Evolutionary conservation across 1,140 invertebrate species (phyloP), one percentile per base, ranked within the genome.

Genomic region (Pseudobourletiella spinata): DNA sequence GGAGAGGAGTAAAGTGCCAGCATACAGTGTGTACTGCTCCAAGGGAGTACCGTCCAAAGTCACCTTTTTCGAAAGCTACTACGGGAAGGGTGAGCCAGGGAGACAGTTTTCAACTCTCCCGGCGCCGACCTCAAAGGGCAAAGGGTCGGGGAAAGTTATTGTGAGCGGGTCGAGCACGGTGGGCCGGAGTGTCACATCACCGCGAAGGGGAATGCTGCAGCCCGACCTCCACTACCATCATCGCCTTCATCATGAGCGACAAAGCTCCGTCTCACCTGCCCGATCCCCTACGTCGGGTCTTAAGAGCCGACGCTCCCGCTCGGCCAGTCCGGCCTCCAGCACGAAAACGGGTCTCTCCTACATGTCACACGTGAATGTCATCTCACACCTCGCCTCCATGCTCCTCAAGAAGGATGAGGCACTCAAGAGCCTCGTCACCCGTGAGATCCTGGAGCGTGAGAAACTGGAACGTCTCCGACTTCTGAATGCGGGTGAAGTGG

Each of bases 341-440:
- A n/a, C 11, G 11, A 56, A 42, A 22, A 46, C 26, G 26, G 54
- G 32, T 57, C 83, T 89, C 70, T 79, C 87, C 3, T 83, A 83
- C 48, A 89, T 91, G 86, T 88, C 88, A 0, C 87, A 87, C 70
- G 90, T 91, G 32, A 89, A 92, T 71, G 83, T 91, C 1, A 91
- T 91, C 65, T 89, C 87, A 70, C 89, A 89, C 75, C 82, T 86
- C 24, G 88, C 86, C 0, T 79, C 82, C 3, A 73, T 91, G 35
- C 83, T 85, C 43, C 66, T 71, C 2, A 67, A 63, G 35, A 65
- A 57, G 48, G 65, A 70, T 63, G 59, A 59, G 15, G 25, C 58
- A 15, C 59, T 70, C 18, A 64, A 65, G 42, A 54, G 29, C 20
- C 35, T 66, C 14, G 52, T 70, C 2, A 32, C 29, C 2, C 6